Evolutionary conservation across 2,888 invertebrate species (phyloP).

Genomic region (Drosophila kambysellisi): DNA sequence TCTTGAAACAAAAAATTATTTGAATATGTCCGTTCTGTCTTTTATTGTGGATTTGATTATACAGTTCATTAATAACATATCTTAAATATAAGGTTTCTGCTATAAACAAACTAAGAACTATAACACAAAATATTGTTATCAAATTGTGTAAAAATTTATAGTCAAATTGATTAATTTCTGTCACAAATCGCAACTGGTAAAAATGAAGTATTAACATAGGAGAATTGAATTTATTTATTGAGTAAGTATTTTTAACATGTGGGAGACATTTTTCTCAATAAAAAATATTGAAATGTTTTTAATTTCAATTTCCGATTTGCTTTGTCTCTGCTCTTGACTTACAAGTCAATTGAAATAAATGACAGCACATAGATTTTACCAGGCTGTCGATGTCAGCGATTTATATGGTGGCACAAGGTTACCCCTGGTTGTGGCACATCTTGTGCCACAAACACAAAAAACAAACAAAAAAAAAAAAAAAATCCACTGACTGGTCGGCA

Average conservation of each 20-base stretch:
- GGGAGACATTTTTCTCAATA: slow-evolving; percentile 52
- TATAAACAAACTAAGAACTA: not conserved
- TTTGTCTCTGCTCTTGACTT: slow-evolving; percentile 51
- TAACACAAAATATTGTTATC: not conserved
- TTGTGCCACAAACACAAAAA: slow-evolving; percentile 19
- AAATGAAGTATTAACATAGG: not conserved
- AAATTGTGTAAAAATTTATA: not conserved
- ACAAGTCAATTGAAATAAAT: slow-evolving; percentile 72
- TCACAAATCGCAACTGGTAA: not conserved
- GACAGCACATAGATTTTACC: slow-evolving; percentile 56
- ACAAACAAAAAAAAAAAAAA: slow-evolving; percentile 3
- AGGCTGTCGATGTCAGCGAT: slow-evolving; percentile 10
- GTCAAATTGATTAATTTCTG: not conserved
- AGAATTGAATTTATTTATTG: not conserved
- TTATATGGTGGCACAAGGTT: not conserved
- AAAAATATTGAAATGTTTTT: slow-evolving; percentile 51
- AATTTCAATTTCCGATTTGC: slow-evolving; percentile 58
- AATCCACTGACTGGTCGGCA: not conserved
- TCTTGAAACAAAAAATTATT: rapidly evolving
- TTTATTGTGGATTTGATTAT: not conserved
- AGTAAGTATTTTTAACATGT: not conserved
- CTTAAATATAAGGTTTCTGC: not conserved
- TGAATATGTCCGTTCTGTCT: not conserved
- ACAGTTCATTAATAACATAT: not conserved
- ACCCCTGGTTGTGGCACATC: not conserved